Percentiles rank a stretch among this genome's conserved stretches.
Conservation (phyloP, 1,140 invertebrate species). For the Mycetomoellerius zeteki region DNA sequence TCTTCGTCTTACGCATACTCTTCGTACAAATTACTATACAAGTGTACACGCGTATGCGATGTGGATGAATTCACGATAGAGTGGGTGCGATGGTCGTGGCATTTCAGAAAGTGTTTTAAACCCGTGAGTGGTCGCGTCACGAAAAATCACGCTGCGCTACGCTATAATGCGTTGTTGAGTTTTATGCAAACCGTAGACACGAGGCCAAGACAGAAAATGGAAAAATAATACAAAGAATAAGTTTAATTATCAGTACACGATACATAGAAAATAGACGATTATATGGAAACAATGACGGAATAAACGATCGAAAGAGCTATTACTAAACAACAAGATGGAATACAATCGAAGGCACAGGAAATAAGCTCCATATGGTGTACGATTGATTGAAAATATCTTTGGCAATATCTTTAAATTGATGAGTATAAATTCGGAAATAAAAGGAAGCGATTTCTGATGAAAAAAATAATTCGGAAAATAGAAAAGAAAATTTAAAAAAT, state of each 20-base stretch:
- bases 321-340: background rate
- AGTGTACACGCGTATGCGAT: background rate
- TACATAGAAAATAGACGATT: background rate
- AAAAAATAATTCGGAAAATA: background rate
- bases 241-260: background rate
- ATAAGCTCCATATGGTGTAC: no score
- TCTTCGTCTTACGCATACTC: background rate
- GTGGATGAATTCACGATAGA: conserved; percentile 23
- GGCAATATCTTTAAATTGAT: background rate
- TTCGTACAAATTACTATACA: conserved; percentile 33
- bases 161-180: conserved; percentile 21
- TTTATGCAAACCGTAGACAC: background rate
- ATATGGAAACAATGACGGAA: background rate
- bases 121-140: conserved; percentile 54
- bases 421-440: background rate
- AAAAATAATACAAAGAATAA: background rate
- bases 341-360: background rate
- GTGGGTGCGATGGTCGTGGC: conserved; percentile 33
- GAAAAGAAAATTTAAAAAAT: background rate
- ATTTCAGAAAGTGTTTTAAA: conserved; percentile 56
- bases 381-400: conserved; percentile 4
- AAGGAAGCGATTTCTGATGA: background rate
- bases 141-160: conserved; percentile 43
- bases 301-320: background rate
- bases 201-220: background rate